A percentile compares a stretch with the other conserved stretches of the same genome.
phyloP scores from a whole-genome alignment of 2,888 invertebrate genomes.

The Thysanoteuthis rhombus region DNA sequence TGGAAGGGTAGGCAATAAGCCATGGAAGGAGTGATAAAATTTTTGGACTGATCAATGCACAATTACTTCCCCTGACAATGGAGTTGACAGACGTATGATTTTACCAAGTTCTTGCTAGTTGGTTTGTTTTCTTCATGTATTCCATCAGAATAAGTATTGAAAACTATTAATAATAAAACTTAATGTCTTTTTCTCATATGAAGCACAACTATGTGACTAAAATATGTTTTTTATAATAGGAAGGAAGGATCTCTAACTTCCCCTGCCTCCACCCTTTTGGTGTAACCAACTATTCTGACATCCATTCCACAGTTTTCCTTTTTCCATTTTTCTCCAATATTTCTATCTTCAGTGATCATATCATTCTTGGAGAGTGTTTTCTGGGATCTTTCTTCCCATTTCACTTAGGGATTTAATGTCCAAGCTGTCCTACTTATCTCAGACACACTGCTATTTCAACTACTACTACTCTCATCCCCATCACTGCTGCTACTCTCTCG shows the following conservation, averaged over 20 bases:
- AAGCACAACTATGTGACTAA: not conserved
- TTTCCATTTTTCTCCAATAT: not conserved
- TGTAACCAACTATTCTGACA: not conserved
- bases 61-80: too few relatives aligned
- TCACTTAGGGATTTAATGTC: not conserved
- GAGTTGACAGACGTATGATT: too few relatives aligned
- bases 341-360: not conserved
- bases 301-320: not conserved
- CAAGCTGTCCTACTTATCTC: not conserved
- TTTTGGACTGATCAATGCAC: too few relatives aligned
- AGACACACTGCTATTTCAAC: not conserved
- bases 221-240: not conserved
- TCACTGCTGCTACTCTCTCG: not conserved
- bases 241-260: not conserved
- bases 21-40: too few relatives aligned
- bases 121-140: too few relatives aligned
- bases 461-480: not conserved
- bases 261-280: not conserved
- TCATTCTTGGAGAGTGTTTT: not conserved
- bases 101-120: too few relatives aligned
- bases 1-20: too few relatives aligned
- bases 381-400: not conserved
- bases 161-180: too few relatives aligned
- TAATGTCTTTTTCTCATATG: too few relatives aligned
- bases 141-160: too few relatives aligned